Evolutionary conservation across 2,797 vertebrate species (phyloP).

Genomic region (Cyclopterus lumpus): DNA sequence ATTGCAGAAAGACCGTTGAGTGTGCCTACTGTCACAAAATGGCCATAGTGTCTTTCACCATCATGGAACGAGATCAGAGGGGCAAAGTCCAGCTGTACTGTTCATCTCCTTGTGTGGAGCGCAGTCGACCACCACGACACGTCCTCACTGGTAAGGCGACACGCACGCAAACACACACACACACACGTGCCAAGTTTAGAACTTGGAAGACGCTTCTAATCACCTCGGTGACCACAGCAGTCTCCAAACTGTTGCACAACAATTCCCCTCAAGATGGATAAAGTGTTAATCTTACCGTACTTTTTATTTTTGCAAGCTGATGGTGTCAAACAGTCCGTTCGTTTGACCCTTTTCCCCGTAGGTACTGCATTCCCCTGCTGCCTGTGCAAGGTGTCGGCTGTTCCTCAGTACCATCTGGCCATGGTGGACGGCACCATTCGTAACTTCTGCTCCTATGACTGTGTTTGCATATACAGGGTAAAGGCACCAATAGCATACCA

Average conservation of each 20-base stretch:
- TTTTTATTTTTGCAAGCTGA: not conserved
- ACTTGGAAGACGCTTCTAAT: not conserved
- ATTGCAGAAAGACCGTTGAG: conserved; percentile 90
- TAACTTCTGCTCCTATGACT: conserved; percentile 96
- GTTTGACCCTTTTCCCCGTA: conserved; percentile 51
- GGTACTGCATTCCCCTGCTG: conserved; percentile 94
- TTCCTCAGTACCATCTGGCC: conserved; percentile 97
- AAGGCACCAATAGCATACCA: conserved; percentile 50
- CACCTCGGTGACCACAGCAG: not conserved
- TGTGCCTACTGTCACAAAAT: conserved; percentile 91
- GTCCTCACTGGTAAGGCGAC: conserved; percentile 70
- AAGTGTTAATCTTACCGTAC: not conserved
- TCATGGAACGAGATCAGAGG: conserved; percentile 89
- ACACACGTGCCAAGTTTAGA: not conserved
- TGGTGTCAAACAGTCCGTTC: too few relatives aligned
- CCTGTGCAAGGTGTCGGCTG: conserved; percentile 90
- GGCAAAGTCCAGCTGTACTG: conserved; percentile 96
- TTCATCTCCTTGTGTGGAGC: conserved; percentile 90
- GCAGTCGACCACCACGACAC: conserved; percentile 76
- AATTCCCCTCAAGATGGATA: not conserved
- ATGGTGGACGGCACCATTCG: conserved; percentile 98
- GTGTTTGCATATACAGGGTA: conserved; percentile 89
- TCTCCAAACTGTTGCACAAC: not conserved
- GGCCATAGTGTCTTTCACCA: conserved; percentile 89
- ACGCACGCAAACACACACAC: not conserved